Base-by-base conservation (phyloP, 2,888 invertebrate genomes). In the Drosophila borealis region DNA sequence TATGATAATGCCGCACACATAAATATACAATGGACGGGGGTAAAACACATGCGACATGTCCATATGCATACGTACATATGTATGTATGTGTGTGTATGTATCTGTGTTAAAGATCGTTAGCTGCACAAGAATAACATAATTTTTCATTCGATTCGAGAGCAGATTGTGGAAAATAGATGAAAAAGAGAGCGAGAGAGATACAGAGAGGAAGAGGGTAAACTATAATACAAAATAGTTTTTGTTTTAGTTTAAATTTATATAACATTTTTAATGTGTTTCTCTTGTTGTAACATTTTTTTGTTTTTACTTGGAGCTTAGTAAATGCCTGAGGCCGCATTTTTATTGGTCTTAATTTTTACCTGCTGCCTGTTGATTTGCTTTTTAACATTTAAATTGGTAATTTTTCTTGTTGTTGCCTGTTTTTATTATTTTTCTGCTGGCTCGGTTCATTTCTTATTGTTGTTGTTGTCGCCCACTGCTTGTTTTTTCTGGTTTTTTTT, bases 351-450 rank as follows among this genome's bases (percentile, higher is more conserved):
- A 72, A 80, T 88, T 82, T 86, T 80, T 87, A 84, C 67, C 72
- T 78, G 87, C 44, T 60, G 81, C 60, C 67, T 66, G 68, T 73
- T 78, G 70, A 74, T 72, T 80, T 74, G 53, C 66, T 72, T 81
- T 88, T 74, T 55, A 89, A 74, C 89, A 87, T 86, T 90, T 87
- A 87, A 87, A 86, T 90, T 87, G 78, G 73, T 79, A 69, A 88
- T 81, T 84, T 78, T 59, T 60, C 37, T 51, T 76, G 44, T 66
- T 78, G 66, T 78, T 69, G 81, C 41, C 42, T 45, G 65, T 53
- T 69, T 64, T 34, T 54, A 19, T 45, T 19, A 45, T 61, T 59
- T 75, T 59, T 72, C 66, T 64, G 66, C 64, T 74, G 60, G 53
- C 48, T 51, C 37, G 57, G 66, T 69, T 61, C 42, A 29, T 54